These are phyloP conservation scores for Ptycholaimellus sp. DNA, from an alignment of 2,888 invertebrate genomes.

Conservation along the genomic window DNA sequence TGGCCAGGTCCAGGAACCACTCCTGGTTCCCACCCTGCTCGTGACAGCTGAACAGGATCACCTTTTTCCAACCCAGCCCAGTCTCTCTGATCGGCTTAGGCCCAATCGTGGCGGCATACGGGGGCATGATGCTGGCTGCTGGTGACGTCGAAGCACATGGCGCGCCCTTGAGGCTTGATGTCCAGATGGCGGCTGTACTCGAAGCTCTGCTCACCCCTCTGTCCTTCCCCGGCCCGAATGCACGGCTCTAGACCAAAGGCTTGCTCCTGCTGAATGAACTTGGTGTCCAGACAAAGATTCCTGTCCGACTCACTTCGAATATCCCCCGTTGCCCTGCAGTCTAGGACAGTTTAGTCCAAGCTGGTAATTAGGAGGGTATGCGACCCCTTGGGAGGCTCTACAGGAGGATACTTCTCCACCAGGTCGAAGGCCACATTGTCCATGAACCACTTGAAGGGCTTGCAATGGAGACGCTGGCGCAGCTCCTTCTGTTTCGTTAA, in stretches of 20 bases:
- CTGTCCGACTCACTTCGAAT: conserved; percentile 15
- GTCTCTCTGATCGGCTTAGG: too few relatives aligned
- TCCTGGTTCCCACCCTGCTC: conserved; percentile 67
- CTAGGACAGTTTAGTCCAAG: conserved; percentile 32
- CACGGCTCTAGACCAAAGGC: conserved; percentile 35
- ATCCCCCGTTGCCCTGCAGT: conserved; percentile 34
- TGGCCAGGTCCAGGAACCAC: conserved; percentile 46
- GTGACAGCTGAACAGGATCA: conserved; percentile 52
- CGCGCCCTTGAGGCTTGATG: conserved; percentile 41
- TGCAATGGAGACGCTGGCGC: conserved; percentile 49
- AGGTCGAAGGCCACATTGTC: conserved; percentile 65
- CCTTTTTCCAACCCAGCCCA: too few relatives aligned
- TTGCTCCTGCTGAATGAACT: conserved; percentile 30
- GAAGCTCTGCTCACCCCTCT: conserved; percentile 37
- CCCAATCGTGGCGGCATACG: too few relatives aligned
- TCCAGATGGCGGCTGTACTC: conserved; percentile 35
- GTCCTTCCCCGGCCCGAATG: conserved; percentile 32
- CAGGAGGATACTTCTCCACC: conserved; percentile 51
- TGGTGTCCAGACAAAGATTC: conserved; percentile 39
- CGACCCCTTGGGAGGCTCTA: conserved; percentile 42
- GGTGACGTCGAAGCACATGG: conserved; percentile 56
- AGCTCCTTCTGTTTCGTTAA: conserved; percentile 47
- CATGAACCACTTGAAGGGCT: conserved; percentile 75
- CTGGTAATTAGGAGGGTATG: neutral
- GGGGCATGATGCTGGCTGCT: conserved; percentile 43